These are phyloP conservation scores for Leucosticte australis DNA, from an alignment of 2,113 vertebrate species.

Conservation along the genomic window DNA sequence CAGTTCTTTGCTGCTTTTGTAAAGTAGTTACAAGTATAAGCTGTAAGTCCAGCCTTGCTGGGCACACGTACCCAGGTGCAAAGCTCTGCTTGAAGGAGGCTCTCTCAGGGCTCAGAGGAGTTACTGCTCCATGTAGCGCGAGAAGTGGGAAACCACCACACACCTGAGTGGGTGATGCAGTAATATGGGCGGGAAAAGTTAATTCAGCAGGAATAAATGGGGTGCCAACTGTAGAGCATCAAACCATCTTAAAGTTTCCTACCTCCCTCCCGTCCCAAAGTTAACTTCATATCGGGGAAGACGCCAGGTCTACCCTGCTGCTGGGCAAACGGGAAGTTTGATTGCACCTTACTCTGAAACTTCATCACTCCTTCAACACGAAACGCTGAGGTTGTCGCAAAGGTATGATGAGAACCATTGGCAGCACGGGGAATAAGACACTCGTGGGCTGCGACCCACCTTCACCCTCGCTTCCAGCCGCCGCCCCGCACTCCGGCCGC, in stretches of 20 bases:
- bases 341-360: rapidly evolving
- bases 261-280: no score
- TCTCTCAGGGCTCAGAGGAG: not conserved
- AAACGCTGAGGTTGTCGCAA: rapidly evolving
- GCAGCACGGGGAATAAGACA: not conserved
- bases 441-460: rapidly evolving
- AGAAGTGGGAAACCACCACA: rapidly evolving
- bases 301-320: not conserved
- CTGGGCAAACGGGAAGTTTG: rapidly evolving
- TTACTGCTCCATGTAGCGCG: rapidly evolving
- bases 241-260: rapidly evolving
- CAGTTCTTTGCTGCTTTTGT: not conserved
- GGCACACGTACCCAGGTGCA: rapidly evolving
- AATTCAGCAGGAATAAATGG: not conserved
- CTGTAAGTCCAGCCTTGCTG: not conserved
- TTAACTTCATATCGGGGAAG: rapidly evolving
- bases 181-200: rapidly evolving
- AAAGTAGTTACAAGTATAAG: not conserved
- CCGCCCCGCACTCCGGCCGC: not conserved
- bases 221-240: not conserved
- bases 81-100: not conserved
- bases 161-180: rapidly evolving
- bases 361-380: rapidly evolving
- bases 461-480: rapidly evolving
- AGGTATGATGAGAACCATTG: rapidly evolving